phyloP scores from a whole-genome alignment of 1,140 invertebrate species.

The Pogonomyrmex barbatus region DNA sequence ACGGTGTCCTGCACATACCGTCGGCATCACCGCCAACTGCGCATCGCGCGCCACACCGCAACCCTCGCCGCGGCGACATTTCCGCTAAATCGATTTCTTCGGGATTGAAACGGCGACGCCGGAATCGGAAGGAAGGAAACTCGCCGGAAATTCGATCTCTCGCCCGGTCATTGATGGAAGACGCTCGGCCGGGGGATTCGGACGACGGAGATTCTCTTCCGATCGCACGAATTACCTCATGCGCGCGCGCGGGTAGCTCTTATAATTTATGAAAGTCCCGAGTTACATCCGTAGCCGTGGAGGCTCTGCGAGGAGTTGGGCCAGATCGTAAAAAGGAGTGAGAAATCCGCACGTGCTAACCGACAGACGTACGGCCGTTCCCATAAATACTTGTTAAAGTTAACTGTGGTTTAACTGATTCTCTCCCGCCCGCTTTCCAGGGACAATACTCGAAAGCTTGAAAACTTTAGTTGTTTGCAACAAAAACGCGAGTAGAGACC shows the following conservation, averaged over 20 bases:
- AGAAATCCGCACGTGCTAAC: conserved; percentile 48
- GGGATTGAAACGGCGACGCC: conserved; percentile 10
- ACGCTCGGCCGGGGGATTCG: background rate
- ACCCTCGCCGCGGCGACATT: conserved; percentile 49
- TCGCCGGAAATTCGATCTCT: conserved; percentile 50
- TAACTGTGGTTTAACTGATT: conserved; percentile 54
- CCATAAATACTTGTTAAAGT: conserved; percentile 54
- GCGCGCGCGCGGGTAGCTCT: background rate
- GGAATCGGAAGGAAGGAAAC: conserved; percentile 18
- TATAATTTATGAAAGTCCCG: conserved; percentile 55
- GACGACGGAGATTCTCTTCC: background rate
- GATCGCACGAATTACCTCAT: too few relatives aligned
- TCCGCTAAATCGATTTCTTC: conserved; percentile 61
- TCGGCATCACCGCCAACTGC: conserved; percentile 28
- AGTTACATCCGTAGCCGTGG: conserved; percentile 7
- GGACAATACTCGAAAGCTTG: conserved; percentile 41
- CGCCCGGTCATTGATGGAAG: conserved; percentile 42
- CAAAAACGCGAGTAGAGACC: background rate
- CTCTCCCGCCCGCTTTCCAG: background rate
- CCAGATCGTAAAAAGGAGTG: conserved; percentile 50
- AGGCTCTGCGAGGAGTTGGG: conserved; percentile 10
- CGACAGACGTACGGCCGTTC: conserved; percentile 50
- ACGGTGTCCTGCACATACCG: conserved; percentile 68
- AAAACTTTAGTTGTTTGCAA: conserved; percentile 21
- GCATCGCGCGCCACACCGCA: conserved; percentile 59